These are phyloP conservation scores for Germaria angustata DNA, from an alignment of 2,888 invertebrate genomes.

Conservation along the genomic window DNA sequence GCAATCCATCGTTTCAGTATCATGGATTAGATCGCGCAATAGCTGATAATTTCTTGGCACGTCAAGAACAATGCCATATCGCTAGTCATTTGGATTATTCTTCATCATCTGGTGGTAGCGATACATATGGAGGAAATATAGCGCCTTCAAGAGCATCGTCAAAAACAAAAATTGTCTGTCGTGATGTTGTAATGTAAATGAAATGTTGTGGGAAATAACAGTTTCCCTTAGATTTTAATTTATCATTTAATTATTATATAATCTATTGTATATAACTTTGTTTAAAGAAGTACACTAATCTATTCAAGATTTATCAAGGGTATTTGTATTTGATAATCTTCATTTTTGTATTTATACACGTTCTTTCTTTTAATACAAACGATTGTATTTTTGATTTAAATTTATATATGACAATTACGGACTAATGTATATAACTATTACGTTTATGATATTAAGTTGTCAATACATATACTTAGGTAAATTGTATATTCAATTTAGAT, in stretches of 20 bases:
- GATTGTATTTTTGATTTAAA: too few species aligned
- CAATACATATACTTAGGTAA: too few species aligned
- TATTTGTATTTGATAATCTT: conserved; percentile 45
- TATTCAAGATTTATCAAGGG: conserved; percentile 62
- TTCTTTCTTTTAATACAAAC: not conserved
- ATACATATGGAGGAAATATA: conserved; percentile 64
- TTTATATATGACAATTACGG: too few species aligned
- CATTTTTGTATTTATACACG: not conserved
- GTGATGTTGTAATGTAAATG: conserved; percentile 76
- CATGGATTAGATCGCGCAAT: conserved; percentile 79
- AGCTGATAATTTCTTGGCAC: conserved; percentile 78
- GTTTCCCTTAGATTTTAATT: conserved; percentile 5
- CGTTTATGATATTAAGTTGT: too few species aligned
- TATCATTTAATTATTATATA: conserved; percentile 10
- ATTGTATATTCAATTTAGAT: conserved; percentile 1
- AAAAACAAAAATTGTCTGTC: conserved; percentile 75
- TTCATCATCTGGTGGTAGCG: conserved; percentile 73
- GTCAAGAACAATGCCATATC: conserved; percentile 76
- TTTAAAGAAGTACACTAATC: conserved; percentile 50
- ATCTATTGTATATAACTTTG: conserved; percentile 52
- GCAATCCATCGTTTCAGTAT: conserved; percentile 76
- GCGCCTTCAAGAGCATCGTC: conserved; percentile 70
- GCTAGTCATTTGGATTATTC: conserved; percentile 77
- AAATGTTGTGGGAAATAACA: not conserved
- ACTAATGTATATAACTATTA: too few species aligned